Conservation (phyloP, 2,113 vertebrate genomes). For the Larimichthys crocea region DNA sequence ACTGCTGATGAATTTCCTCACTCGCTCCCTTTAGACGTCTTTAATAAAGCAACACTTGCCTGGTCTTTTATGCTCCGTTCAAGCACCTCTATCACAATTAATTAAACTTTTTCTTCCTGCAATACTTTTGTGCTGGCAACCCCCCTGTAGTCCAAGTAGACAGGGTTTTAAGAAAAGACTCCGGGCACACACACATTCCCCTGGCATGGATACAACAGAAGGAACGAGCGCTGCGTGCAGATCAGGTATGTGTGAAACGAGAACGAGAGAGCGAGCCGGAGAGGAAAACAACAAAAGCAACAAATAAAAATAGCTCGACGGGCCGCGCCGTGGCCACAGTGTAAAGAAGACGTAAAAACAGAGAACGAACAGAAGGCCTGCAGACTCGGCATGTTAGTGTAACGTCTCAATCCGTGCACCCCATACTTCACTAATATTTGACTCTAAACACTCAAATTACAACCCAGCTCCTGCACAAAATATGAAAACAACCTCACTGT, state of each 20-base stretch:
- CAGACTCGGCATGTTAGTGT: conserved; percentile 46
- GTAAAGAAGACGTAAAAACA: not conserved
- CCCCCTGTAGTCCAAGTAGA: not conserved
- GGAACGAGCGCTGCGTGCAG: not conserved
- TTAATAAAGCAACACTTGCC: not conserved
- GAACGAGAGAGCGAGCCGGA: not conserved
- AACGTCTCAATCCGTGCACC: conserved; percentile 42
- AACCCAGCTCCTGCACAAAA: conserved; percentile 35
- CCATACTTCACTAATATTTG: conserved; percentile 29
- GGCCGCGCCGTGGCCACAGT: not conserved
- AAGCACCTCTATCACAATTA: not conserved
- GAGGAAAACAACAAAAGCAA: not conserved
- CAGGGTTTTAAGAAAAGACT: not conserved
- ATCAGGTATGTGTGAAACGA: conserved; percentile 20
- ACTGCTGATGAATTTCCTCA: conserved; percentile 10
- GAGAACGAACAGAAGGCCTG: conserved; percentile 19
- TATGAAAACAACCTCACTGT: conserved; percentile 47
- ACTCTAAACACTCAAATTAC: conserved; percentile 43
- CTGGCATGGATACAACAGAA: conserved; percentile 2
- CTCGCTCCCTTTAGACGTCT: not conserved
- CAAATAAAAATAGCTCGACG: conserved; percentile 9
- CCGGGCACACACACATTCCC: conserved; percentile 1
- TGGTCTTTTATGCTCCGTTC: not conserved
- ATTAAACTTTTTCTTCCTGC: not conserved
- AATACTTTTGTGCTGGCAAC: not conserved